These are phyloP conservation scores for Brachystomella parvula DNA, from an alignment of 1,140 invertebrate species.

Conservation along the genomic window DNA sequence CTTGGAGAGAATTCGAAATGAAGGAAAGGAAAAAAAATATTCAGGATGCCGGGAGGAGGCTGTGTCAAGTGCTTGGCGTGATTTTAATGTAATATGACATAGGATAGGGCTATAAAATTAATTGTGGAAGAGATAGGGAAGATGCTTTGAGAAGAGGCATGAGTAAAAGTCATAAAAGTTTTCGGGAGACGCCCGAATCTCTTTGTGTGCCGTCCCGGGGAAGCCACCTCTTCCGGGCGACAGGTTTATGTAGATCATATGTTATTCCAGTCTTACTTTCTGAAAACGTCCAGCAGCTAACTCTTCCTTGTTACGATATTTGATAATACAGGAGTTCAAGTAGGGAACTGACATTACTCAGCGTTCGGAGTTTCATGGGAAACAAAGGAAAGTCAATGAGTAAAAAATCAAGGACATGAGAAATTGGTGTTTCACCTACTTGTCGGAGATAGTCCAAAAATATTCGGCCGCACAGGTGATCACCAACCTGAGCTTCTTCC, in stretches of 20 bases:
- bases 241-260: slow-evolving; percentile 39
- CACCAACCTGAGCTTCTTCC: too few relatives aligned
- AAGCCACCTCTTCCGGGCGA: slow-evolving; percentile 30
- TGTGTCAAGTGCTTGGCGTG: slow-evolving; percentile 28
- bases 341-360: too few relatives aligned
- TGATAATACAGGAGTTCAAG: too few relatives aligned
- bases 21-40: neutral
- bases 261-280: slow-evolving; percentile 33
- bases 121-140: slow-evolving; percentile 37
- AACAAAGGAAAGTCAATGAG: too few relatives aligned
- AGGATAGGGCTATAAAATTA: slow-evolving; percentile 38
- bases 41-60: neutral
- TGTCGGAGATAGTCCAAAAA: too few relatives aligned
- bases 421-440: too few relatives aligned
- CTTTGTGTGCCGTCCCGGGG: slow-evolving; percentile 33
- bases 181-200: slow-evolving; percentile 31
- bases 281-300: neutral
- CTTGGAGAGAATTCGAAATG: neutral
- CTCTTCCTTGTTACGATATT: too few relatives aligned
- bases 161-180: slow-evolving; percentile 38
- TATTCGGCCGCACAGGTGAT: too few relatives aligned
- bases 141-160: slow-evolving; percentile 14
- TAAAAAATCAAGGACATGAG: too few relatives aligned
- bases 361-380: too few relatives aligned
- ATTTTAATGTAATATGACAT: slow-evolving; percentile 39